Percentiles rank a stretch among this genome's conserved stretches.
Conservation (phyloP, 2,113 vertebrate genomes). For the Melanotaenia duboulayi region DNA sequence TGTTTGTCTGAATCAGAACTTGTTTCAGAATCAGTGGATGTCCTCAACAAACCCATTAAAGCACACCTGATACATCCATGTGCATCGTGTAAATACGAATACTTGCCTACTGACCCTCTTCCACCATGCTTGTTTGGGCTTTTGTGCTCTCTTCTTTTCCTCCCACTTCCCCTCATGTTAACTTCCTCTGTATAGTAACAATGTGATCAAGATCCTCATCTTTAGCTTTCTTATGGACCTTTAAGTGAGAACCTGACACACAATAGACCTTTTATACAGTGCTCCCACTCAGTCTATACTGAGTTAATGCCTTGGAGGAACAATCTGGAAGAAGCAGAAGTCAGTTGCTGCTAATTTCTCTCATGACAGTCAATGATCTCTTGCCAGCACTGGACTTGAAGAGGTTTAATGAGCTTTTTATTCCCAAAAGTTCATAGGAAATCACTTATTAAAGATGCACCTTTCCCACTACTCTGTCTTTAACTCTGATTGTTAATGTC, state of each 20-base stretch:
- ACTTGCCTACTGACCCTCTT: conserved; percentile 18
- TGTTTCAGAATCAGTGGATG: conserved; percentile 27
- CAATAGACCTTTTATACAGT: conserved; percentile 25
- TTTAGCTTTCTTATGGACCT: conserved; percentile 22
- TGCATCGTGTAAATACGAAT: conserved; percentile 60
- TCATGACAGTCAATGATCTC: conserved; percentile 35
- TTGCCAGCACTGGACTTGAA: conserved; percentile 29
- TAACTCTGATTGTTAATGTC: conserved; percentile 35
- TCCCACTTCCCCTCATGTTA: background rate
- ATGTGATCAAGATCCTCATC: conserved; percentile 13
- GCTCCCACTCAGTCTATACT: conserved; percentile 22
- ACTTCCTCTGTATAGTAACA: conserved; percentile 36
- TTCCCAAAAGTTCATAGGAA: conserved; percentile 17
- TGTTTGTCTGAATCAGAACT: conserved; percentile 13
- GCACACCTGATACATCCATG: conserved; percentile 35
- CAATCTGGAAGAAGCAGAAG: conserved; percentile 27
- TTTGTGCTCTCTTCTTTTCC: conserved; percentile 5
- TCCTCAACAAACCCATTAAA: conserved; percentile 31
- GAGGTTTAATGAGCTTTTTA: conserved; percentile 11
- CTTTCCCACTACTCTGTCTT: conserved; percentile 14
- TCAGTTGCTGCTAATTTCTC: conserved; percentile 18
- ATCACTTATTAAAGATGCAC: conserved; percentile 40
- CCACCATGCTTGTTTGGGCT: conserved; percentile 24
- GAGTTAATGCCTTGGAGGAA: conserved; percentile 34
- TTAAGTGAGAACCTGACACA: conserved; percentile 6